Percentiles rank a stretch among this genome's conserved stretches.
These are phyloP conservation scores for Hypolimnas misippus DNA, from an alignment of 2,888 invertebrate species.

Conservation along the genomic window DNA sequence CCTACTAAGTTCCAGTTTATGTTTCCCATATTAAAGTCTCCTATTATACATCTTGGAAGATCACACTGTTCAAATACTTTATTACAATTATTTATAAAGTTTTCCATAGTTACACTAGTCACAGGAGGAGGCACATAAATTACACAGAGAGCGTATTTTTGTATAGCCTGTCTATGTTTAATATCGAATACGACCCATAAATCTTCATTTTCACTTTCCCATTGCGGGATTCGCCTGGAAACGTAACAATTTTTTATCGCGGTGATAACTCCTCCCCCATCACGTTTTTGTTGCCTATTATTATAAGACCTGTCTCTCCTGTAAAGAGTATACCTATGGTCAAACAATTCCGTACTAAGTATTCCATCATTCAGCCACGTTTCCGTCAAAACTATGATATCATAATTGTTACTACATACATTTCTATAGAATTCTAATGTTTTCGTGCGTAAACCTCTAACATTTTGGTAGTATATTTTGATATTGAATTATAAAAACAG, in stretches of 20 bases:
- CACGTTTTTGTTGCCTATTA: not conserved
- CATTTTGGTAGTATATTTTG: conserved; percentile 36
- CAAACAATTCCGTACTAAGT: conserved; percentile 28
- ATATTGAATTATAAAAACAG: conserved; percentile 1
- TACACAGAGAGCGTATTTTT: conserved; percentile 2
- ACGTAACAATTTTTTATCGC: not conserved
- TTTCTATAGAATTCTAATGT: conserved; percentile 18
- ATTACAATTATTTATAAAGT: conserved; percentile 1
- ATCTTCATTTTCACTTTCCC: conserved; percentile 2
- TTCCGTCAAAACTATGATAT: conserved; percentile 27
- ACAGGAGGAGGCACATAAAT: conserved; percentile 5
- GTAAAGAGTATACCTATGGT: conserved; percentile 31
- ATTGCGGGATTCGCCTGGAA: not conserved
- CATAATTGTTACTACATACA: conserved; percentile 21
- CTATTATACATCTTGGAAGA: not conserved
- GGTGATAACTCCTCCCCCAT: conserved; percentile 12
- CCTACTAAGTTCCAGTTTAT: not conserved
- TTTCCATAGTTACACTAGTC: conserved; percentile 3
- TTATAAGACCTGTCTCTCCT: conserved; percentile 21
- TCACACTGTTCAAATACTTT: no score
- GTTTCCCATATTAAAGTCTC: not conserved
- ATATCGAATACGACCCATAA: not conserved
- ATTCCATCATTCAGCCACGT: conserved; percentile 31
- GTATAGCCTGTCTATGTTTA: not conserved
- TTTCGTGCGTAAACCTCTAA: conserved; percentile 27